Conservation (phyloP, 2,113 vertebrate genomes). For the Centropus bengalensis region DNA sequence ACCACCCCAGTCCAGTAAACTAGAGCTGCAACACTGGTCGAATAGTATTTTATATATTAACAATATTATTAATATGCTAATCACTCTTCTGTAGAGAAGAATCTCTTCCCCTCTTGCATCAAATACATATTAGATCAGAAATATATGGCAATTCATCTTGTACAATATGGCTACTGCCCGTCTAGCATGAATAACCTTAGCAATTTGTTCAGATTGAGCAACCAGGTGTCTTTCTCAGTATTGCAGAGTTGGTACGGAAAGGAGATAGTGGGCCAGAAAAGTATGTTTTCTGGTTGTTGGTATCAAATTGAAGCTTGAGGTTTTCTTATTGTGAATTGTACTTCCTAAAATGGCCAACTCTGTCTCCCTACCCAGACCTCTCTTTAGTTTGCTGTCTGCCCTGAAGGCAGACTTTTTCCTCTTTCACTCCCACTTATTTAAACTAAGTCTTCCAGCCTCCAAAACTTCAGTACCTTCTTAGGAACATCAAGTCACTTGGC, state of each 20-base stretch:
- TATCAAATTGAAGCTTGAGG: neutral
- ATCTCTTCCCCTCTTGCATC: neutral
- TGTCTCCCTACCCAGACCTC: neutral
- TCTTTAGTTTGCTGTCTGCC: neutral
- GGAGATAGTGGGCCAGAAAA: neutral
- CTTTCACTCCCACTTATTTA: neutral
- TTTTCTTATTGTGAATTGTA: neutral
- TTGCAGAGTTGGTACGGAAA: neutral
- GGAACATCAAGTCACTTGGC: slow-evolving; percentile 47
- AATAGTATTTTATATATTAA: neutral
- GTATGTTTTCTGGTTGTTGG: neutral
- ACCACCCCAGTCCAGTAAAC: neutral
- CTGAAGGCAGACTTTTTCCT: neutral
- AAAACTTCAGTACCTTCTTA: slow-evolving; percentile 8
- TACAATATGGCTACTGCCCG: neutral
- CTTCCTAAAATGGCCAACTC: neutral
- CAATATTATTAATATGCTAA: neutral
- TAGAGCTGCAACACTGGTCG: neutral
- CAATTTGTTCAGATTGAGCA: neutral
- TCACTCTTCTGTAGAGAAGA: neutral
- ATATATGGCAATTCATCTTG: neutral
- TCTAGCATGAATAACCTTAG: neutral
- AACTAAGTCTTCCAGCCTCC: neutral
- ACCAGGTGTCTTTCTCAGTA: neutral
- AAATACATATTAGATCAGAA: neutral